Percentiles rank a stretch among this genome's conserved stretches.
Evolutionary conservation across 2,113 vertebrate genomes (phyloP).

Genomic region (Alces alces): DNA sequence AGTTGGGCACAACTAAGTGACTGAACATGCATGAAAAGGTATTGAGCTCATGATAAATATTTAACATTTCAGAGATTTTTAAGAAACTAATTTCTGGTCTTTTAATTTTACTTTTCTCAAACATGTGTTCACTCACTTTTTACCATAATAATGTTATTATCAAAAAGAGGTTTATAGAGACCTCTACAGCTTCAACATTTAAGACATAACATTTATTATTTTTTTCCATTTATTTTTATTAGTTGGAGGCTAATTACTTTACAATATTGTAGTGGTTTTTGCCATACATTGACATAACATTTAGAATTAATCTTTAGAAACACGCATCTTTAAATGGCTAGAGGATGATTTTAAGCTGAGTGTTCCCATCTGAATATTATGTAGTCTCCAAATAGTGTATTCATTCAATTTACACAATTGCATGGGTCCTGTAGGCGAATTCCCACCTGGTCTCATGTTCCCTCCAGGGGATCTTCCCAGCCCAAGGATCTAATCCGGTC

Average conservation of each 20-base stretch:
- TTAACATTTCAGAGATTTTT: neutral
- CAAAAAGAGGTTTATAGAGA: neutral
- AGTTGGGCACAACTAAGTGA: neutral
- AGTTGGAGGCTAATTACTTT: too few species aligned
- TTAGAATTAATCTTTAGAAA: slow-evolving; percentile 9
- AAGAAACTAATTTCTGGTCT: neutral
- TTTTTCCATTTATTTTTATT: too few species aligned
- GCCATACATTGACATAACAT: neutral
- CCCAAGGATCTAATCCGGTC: neutral
- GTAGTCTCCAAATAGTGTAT: neutral
- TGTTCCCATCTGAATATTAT: neutral
- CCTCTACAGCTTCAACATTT: neutral
- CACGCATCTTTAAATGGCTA: neutral
- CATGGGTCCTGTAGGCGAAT: neutral
- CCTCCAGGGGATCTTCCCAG: neutral
- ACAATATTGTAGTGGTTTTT: too few species aligned
- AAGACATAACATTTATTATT: neutral
- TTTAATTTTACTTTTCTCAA: slow-evolving; percentile 24
- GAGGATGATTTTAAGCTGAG: neutral
- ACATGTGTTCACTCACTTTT: neutral
- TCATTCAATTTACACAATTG: neutral
- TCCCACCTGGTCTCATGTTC: neutral
- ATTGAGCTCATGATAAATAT: neutral
- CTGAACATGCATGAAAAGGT: neutral
- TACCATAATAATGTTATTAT: neutral